Evolutionary conservation across 2,797 vertebrate species (phyloP).

Genomic region (Anguilla anguilla): DNA sequence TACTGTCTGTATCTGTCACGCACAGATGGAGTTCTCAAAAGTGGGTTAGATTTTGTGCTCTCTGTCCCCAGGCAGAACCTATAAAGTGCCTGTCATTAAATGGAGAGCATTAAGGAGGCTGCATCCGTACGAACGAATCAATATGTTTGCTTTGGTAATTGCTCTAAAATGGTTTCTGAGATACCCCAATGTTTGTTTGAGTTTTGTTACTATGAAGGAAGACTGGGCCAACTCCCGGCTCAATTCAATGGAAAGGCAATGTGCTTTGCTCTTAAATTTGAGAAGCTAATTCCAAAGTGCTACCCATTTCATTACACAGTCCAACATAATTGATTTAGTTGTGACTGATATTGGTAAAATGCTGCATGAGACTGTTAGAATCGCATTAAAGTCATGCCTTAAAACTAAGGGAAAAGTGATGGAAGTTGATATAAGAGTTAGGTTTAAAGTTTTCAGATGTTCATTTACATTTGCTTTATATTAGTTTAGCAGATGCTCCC

Average conservation of each 20-base stretch:
- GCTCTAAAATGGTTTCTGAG: background rate
- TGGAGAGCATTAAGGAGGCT: background rate
- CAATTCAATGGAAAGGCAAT: background rate
- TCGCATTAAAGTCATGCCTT: background rate
- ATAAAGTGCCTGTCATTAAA: conserved; percentile 23
- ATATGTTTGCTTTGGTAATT: conserved; percentile 7
- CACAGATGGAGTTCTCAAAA: background rate
- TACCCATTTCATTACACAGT: background rate
- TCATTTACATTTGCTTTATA: too few relatives aligned
- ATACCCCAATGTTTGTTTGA: conserved; percentile 2
- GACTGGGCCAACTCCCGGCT: background rate
- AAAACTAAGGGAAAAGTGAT: background rate
- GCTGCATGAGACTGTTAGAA: background rate
- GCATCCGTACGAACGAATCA: background rate
- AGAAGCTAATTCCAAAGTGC: background rate
- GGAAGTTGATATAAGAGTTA: background rate
- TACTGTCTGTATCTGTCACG: background rate
- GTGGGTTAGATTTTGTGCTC: conserved; percentile 18
- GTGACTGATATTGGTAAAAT: background rate
- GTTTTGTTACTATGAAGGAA: background rate
- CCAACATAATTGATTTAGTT: background rate
- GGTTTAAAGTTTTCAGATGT: background rate
- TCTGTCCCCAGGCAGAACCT: conserved; percentile 2
- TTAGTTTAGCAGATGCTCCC: too few relatives aligned
- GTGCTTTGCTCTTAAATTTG: background rate